Percentiles rank a stretch among this genome's conserved stretches.
Evolutionary conservation across 2,888 invertebrate species (phyloP).

Genomic region (Pecten maximus): DNA sequence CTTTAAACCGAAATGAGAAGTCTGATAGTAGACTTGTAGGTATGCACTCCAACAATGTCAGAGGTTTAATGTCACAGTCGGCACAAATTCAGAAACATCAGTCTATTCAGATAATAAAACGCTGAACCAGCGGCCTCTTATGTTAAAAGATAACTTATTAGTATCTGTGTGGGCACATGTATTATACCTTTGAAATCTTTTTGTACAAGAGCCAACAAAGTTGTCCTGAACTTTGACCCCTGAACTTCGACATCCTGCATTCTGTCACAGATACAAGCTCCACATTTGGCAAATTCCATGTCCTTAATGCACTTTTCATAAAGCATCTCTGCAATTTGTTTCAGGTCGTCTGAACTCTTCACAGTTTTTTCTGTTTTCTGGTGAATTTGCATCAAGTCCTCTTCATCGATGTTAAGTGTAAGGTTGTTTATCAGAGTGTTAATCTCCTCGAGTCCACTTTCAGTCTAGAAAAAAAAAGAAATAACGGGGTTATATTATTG

Average conservation of each 20-base stretch:
- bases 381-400: conserved; percentile 62
- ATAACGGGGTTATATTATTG: no score
- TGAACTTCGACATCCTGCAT: conserved; percentile 68
- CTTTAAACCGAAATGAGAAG: no score
- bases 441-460: conserved; percentile 53
- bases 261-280: conserved; percentile 72
- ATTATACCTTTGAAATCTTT: conserved; percentile 74
- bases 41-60: no score
- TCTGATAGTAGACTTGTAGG: no score
- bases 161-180: background rate
- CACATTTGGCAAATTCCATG: conserved; percentile 70
- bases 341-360: conserved; percentile 56
- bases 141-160: no score
- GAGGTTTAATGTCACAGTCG: no score
- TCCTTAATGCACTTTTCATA: conserved; percentile 69
- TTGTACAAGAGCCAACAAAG: conserved; percentile 71
- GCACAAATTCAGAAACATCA: no score
- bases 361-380: conserved; percentile 58
- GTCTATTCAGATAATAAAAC: no score
- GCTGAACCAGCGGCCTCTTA: no score
- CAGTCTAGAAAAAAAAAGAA: conserved; percentile 40
- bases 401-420: conserved; percentile 62
- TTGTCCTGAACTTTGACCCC: conserved; percentile 70
- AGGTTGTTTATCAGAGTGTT: conserved; percentile 59
- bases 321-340: conserved; percentile 60